phyloP scores from a whole-genome alignment of 1,140 invertebrate species.

The Anagrus nilaparvatae region DNA sequence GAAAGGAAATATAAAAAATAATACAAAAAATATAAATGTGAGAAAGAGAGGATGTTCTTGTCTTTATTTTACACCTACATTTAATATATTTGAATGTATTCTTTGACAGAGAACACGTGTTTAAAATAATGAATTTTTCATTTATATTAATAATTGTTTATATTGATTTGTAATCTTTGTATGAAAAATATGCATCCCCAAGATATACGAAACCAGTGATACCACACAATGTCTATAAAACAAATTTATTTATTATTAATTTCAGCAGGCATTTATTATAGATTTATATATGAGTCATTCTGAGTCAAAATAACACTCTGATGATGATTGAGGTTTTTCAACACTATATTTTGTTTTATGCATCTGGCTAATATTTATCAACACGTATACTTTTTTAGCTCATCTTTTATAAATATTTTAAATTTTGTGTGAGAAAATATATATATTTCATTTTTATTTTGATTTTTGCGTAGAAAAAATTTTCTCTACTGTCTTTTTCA shows the following conservation, averaged over 20 bases:
- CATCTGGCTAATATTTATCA: neutral
- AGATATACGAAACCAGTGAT: conserved; percentile 60
- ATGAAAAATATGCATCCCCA: conserved; percentile 62
- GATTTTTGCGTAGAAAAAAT: too few relatives aligned
- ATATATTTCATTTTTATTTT: too few relatives aligned
- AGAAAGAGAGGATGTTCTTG: too few relatives aligned
- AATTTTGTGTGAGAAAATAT: too few relatives aligned
- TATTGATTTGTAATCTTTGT: conserved; percentile 53
- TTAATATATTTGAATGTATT: too few relatives aligned
- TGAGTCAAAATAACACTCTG: neutral
- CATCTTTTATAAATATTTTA: neutral
- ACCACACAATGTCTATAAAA: conserved; percentile 60
- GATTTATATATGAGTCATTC: neutral
- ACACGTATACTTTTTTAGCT: neutral
- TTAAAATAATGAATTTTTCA: too few relatives aligned
- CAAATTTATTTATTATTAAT: conserved; percentile 1
- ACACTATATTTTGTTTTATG: neutral
- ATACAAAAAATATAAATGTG: too few relatives aligned
- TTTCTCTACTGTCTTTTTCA: too few relatives aligned
- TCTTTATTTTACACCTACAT: too few relatives aligned
- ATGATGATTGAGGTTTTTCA: neutral
- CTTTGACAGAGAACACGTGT: too few relatives aligned
- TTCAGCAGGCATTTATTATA: neutral
- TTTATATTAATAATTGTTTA: too few relatives aligned
- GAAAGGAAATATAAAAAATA: too few relatives aligned